Percentiles rank a stretch among this genome's conserved stretches.
Conservation (phyloP, 2,888 invertebrate species). For the Pseudanteris insignis region DNA sequence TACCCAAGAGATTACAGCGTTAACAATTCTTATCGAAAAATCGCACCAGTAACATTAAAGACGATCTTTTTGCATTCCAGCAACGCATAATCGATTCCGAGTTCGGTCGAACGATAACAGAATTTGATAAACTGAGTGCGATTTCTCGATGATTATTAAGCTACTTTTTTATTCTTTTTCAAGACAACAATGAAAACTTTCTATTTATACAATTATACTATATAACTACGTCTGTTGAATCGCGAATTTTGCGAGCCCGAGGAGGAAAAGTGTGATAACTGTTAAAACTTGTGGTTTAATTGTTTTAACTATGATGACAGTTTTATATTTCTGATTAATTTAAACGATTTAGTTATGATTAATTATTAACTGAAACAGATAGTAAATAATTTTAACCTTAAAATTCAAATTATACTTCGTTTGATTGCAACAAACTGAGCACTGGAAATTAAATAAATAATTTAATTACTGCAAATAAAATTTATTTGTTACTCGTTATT, state of each 20-base stretch:
- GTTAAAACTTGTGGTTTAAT: too few relatives aligned
- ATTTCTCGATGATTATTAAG: conserved; percentile 40
- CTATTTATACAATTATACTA: conserved; percentile 23
- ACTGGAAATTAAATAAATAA: too few relatives aligned
- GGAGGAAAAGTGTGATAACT: conserved; percentile 16
- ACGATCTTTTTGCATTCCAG: conserved; percentile 6
- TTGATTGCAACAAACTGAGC: too few relatives aligned
- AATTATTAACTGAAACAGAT: too few relatives aligned
- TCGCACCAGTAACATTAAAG: conserved; percentile 14
- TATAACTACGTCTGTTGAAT: conserved; percentile 27
- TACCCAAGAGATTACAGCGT: conserved; percentile 58
- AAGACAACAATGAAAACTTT: conserved; percentile 28
- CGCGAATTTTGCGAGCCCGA: conserved; percentile 24
- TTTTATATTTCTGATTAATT: too few relatives aligned
- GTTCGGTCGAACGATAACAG: not conserved
- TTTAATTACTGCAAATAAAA: too few relatives aligned
- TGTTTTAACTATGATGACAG: too few relatives aligned
- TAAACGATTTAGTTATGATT: too few relatives aligned
- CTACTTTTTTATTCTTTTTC: conserved; percentile 24
- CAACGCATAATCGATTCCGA: not conserved
- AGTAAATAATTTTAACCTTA: too few relatives aligned
- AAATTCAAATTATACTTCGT: too few relatives aligned
- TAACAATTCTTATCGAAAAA: conserved; percentile 37
- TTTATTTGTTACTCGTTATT: too few relatives aligned
- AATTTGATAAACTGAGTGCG: conserved; percentile 10